Evolutionary conservation across 2,888 invertebrate species (phyloP).

Genomic region (Craniophora ligustri): DNA sequence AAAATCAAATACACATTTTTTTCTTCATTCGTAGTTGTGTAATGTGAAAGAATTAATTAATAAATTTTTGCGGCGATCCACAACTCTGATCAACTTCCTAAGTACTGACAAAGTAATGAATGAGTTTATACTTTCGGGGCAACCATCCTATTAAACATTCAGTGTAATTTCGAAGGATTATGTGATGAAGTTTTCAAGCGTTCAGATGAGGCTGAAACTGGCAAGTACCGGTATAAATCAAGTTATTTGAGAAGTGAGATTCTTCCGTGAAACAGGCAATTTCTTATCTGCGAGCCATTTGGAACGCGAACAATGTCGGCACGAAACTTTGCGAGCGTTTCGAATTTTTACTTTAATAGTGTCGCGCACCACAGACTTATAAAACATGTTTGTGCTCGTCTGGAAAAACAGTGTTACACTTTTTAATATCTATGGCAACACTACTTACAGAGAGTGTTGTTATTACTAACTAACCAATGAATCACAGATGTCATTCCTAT

Average conservation of each 20-base stretch:
- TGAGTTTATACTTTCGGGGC: constrained; percentile 50
- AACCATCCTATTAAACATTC: constrained; percentile 41
- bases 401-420: not conserved
- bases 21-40: constrained; percentile 15
- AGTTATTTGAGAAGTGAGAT: constrained; percentile 41
- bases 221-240: constrained; percentile 41
- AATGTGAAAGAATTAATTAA: constrained; percentile 14
- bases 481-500: constrained; percentile 40
- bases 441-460: constrained; percentile 2
- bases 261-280: constrained; percentile 32
- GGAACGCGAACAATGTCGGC: constrained; percentile 29
- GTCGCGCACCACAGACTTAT: constrained; percentile 3
- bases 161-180: constrained; percentile 42
- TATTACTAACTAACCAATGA: constrained; percentile 29
- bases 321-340: constrained; percentile 26
- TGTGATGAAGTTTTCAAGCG: constrained; percentile 46
- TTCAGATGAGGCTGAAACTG: constrained; percentile 24
- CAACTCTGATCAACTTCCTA: constrained; percentile 50
- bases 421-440: not conserved
- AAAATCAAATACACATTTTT: constrained; percentile 40
- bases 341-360: constrained; percentile 12
- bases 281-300: constrained; percentile 31
- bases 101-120: constrained; percentile 54
- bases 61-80: constrained; percentile 34
- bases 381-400: constrained; percentile 16